Base-by-base conservation (phyloP, 2,797 vertebrate species). In the Buceros bicornis region DNA sequence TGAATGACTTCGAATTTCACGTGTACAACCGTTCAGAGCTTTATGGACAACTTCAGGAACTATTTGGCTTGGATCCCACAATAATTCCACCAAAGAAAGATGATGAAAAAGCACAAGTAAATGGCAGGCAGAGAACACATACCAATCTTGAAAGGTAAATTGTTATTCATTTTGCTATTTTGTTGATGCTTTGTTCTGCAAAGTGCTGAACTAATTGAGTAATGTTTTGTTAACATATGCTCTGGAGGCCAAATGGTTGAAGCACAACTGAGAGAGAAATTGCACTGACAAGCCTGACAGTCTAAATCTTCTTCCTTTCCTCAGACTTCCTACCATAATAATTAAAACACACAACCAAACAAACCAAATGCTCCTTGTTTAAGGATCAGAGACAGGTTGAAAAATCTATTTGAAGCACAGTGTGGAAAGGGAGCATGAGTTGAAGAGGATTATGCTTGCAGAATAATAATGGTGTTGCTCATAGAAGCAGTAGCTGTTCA, bases 1-100 rank as follows among this genome's bases (percentile, higher is more conserved):
- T 99, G 57, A 99, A 99, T 66, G 99, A 99, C 93, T 99, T 99
- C 88, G 99, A 99, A 97, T 99, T 99, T 95, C 99, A 99, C 9
- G 99, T 99, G 64, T 99, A 99, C 97, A 99, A 99, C 96, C 99
- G 99, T 70, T 99, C 99, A 18, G 98, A 98, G 97, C 98, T 99
- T 87, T 99, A 99, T 70, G 98, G 99, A 60, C 99, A 97, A 40
- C 99, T 99, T 88, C 99, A 99, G 94, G 99, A 99, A 96, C 98
- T 98, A n/a, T 99, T 99, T 90, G 99, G 99, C 94, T 98, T 99
- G 94, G 99, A 99, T 57, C 99, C 99, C 90, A 99, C 99, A 14
- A 98, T 99, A 82, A 97, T 98, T 94, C 98, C 98, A 57, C 96
- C 98, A 64, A 98, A 98, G 93, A 99, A 98, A 96, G 99, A 99